A percentile compares a stretch with the other conserved stretches of the same genome.
These are phyloP conservation scores for Nerophis ophidion DNA, from an alignment of 2,113 vertebrate genomes.

Conservation along the genomic window DNA sequence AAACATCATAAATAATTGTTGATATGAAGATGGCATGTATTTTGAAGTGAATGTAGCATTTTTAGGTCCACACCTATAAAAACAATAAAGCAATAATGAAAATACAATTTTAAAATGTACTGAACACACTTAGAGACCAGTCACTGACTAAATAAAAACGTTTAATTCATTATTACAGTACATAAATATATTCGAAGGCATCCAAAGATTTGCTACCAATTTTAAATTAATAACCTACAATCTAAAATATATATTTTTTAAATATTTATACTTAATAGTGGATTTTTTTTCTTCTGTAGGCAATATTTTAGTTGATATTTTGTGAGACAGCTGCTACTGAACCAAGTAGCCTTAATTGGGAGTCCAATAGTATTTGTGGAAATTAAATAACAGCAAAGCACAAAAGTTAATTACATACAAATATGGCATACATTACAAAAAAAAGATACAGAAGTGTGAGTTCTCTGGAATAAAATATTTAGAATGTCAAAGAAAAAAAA, in stretches of 20 bases:
- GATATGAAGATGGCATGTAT: too few relatives aligned
- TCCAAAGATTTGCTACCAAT: constrained; percentile 2
- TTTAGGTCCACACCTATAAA: too few relatives aligned
- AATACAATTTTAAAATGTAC: not conserved
- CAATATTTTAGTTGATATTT: not conserved
- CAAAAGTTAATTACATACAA: constrained; percentile 10
- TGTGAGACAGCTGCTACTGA: not conserved
- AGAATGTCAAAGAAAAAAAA: constrained; percentile 31
- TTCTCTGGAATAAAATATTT: constrained; percentile 23
- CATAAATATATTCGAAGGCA: constrained; percentile 14
- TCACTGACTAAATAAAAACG: constrained; percentile 34
- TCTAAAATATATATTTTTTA: not conserved
- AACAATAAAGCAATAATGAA: too few relatives aligned
- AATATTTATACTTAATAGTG: not conserved
- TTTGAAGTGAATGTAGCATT: too few relatives aligned
- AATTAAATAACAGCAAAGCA: constrained; percentile 29
- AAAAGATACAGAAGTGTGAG: constrained; percentile 12
- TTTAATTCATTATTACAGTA: constrained; percentile 35
- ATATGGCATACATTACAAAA: constrained; percentile 20
- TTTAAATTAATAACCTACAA: constrained; percentile 2
- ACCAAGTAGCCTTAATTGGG: not conserved
- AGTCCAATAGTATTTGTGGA: constrained; percentile 3
- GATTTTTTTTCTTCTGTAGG: constrained; percentile 1
- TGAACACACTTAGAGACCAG: constrained; percentile 6
- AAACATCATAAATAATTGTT: too few relatives aligned